A percentile compares a stretch with the other conserved stretches of the same genome.
Conservation (phyloP, 2,113 vertebrate species). For the Cyprinodon variegatus region DNA sequence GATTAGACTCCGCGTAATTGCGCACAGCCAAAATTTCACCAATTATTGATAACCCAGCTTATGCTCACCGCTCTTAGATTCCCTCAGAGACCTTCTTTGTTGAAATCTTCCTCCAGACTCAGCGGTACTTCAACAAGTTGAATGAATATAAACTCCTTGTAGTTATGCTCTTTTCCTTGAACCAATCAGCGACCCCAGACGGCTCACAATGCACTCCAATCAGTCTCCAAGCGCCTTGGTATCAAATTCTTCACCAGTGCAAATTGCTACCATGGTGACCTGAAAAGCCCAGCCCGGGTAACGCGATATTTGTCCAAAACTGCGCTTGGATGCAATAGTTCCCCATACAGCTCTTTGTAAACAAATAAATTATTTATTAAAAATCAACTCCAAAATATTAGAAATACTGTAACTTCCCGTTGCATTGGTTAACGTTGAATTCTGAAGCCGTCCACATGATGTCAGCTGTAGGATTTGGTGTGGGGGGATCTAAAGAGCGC, state of each 20-base stretch:
- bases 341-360: conserved; percentile 10
- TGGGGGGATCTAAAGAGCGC: conserved; percentile 87
- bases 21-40: background rate
- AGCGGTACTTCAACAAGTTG: conserved; percentile 91
- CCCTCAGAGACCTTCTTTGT: conserved; percentile 21
- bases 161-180: conserved; percentile 93
- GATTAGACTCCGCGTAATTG: conserved; percentile 15
- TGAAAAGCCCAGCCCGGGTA: conserved; percentile 81
- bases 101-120: conserved; percentile 63
- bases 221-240: conserved; percentile 92
- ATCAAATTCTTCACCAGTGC: conserved; percentile 96
- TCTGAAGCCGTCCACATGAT: conserved; percentile 74
- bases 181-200: conserved; percentile 99
- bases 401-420: conserved; percentile 75
- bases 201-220: conserved; percentile 95
- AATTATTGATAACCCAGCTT: background rate
- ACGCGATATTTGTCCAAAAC: conserved; percentile 69
- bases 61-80: conserved; percentile 48
- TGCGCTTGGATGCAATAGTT: conserved; percentile 24
- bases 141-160: conserved; percentile 95
- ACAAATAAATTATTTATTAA: background rate
- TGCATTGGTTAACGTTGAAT: conserved; percentile 46
- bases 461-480: conserved; percentile 86
- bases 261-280: conserved; percentile 98
- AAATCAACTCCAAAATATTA: background rate